Conservation (phyloP, 2,888 invertebrate species). For the Nomada goodeniana region DNA sequence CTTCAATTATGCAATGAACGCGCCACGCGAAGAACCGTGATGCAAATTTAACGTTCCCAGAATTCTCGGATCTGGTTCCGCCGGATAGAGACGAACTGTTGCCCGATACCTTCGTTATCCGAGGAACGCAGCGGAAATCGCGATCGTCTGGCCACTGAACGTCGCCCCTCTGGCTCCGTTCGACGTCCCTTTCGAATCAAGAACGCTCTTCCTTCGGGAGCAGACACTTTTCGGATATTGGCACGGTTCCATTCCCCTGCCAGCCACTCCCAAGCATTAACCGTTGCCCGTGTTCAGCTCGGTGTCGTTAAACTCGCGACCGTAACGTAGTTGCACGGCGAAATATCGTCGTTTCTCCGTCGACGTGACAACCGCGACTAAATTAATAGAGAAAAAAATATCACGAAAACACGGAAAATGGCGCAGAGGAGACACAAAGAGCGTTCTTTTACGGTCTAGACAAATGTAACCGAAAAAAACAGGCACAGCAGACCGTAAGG, state of each 20-base stretch:
- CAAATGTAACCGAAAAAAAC: constrained; percentile 47
- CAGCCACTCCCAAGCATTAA: constrained; percentile 59
- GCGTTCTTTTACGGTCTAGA: constrained; percentile 30
- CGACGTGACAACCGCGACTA: neutral
- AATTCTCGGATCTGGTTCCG: neutral
- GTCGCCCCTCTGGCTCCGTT: neutral
- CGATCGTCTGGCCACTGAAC: constrained; percentile 12
- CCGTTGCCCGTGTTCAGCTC: constrained; percentile 3
- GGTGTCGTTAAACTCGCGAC: constrained; percentile 56
- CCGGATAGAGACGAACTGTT: neutral
- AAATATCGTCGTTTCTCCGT: neutral
- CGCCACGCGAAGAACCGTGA: no score
- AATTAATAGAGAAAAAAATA: neutral
- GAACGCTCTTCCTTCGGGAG: constrained; percentile 49
- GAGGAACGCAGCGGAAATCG: constrained; percentile 1
- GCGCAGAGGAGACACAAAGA: constrained; percentile 9
- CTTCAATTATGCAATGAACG: no score
- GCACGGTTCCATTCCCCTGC: constrained; percentile 65
- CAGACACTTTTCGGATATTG: constrained; percentile 68
- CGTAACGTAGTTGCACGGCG: constrained; percentile 15
- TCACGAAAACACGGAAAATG: neutral
- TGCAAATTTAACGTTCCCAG: no score
- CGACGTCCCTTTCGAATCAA: constrained; percentile 15
- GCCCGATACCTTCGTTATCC: neutral
- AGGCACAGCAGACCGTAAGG: constrained; percentile 45